Evolutionary conservation across 2,888 invertebrate species (phyloP), one percentile per base, ranked within the genome.

Genomic region (Mylabris sibirica): DNA sequence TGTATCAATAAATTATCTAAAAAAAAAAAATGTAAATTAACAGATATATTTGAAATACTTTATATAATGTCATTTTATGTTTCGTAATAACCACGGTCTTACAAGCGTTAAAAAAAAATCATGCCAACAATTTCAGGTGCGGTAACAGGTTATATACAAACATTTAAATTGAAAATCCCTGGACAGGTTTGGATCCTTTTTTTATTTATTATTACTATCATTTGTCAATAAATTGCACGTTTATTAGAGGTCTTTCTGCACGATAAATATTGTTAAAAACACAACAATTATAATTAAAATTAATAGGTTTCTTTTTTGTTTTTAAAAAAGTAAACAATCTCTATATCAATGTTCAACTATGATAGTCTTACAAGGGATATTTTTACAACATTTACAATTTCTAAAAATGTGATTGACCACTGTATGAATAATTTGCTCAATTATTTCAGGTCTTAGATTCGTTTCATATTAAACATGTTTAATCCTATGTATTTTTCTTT

Each of bases 81-180:
- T 20, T 49, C 20, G 22, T 53, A 12, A 11, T 53, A 53, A 53
- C 53, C 53, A 53, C 53, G 20, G 20, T 22, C n/a, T 53, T 53
- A 53, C 22, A 53, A 53, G 53, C 53, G 22, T 53, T 53, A 22
- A 22, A 20, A 20, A 53, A 44, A 44, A 53, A 53, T 53, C 8
- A 53, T 22, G 22, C 53, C 53, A 53, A 53, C 53, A 53, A 53
- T 53, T 22, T 53, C 6, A 53, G 53, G 20, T 6, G 53, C 9
- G 22, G 53, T 53, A 53, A 53, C 53, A 53, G 53, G 22, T 30
- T 53, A 53, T 53, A 53, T 53, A 53, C 53, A 53, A 41, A 53
- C 53, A 53, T 53, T 53, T 22, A 53, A n/a, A 22, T 53, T 53
- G 8, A 22, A 30, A 53, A 20, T 22, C 20, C 53, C 53, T 53